These are phyloP conservation scores for Harpalus rufipes DNA, from an alignment of 2,888 invertebrate genomes.

Conservation along the genomic window DNA sequence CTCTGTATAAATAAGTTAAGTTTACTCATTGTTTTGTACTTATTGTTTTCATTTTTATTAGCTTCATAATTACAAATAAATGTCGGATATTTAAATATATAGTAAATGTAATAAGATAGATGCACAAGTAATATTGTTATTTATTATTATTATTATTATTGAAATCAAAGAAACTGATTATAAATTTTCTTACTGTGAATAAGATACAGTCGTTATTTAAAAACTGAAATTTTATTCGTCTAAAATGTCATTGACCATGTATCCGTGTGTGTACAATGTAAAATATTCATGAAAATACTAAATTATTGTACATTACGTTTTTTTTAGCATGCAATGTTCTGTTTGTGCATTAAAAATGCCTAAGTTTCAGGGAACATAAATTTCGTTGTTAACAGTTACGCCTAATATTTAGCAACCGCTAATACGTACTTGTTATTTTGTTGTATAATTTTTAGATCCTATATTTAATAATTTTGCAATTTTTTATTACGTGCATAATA, in stretches of 20 bases:
- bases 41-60: slow-evolving; percentile 65
- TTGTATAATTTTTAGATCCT: slow-evolving; percentile 17
- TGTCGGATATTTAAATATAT: slow-evolving; percentile 56
- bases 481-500: background rate
- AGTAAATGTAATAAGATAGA: slow-evolving; percentile 55
- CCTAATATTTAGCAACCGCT: background rate
- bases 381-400: slow-evolving; percentile 5
- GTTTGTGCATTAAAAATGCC: slow-evolving; percentile 15
- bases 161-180: slow-evolving; percentile 26
- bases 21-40: slow-evolving; percentile 68
- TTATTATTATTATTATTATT: slow-evolving; percentile 28
- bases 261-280: slow-evolving; percentile 27
- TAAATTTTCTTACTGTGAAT: slow-evolving; percentile 36
- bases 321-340: slow-evolving; percentile 9
- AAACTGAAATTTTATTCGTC: slow-evolving; percentile 38
- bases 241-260: slow-evolving; percentile 1
- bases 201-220: slow-evolving; percentile 35
- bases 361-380: slow-evolving; percentile 21
- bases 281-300: slow-evolving; percentile 32
- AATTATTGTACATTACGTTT: slow-evolving; percentile 30
- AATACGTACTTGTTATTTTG: slow-evolving; percentile 14
- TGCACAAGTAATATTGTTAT: slow-evolving; percentile 64
- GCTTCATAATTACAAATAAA: slow-evolving; percentile 49
- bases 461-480: slow-evolving; percentile 20
- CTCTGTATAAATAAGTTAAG: slow-evolving; percentile 83